Percentiles rank a stretch among this genome's conserved stretches.
phyloP scores from a whole-genome alignment of 2,113 vertebrate genomes.

The Urocitellus parryii region DNA sequence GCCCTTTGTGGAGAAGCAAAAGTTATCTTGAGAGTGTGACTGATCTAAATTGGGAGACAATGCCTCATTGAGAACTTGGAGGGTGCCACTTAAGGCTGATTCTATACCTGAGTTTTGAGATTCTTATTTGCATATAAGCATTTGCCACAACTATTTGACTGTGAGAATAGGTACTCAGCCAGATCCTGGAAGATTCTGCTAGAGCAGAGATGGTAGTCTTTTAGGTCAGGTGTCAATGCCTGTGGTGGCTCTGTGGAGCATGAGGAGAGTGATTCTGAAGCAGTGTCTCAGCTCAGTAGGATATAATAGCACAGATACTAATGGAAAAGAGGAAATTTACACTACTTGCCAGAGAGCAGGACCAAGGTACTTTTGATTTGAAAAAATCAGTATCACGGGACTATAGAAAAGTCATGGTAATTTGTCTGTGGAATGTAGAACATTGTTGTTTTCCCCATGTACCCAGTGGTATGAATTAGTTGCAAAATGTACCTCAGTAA shows the following conservation, averaged over 20 bases:
- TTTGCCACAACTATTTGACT: not conserved
- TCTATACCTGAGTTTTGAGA: not conserved
- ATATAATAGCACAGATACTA: rapidly evolving
- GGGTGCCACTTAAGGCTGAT: not conserved
- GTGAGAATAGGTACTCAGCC: not conserved
- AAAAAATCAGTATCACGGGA: not conserved
- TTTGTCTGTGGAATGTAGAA: not conserved
- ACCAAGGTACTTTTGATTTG: not conserved
- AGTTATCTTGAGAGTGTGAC: not conserved
- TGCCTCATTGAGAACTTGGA: not conserved
- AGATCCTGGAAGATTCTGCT: not conserved
- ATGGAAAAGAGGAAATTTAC: not conserved
- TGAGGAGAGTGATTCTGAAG: not conserved
- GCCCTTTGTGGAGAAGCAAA: not conserved
- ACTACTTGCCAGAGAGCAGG: not conserved
- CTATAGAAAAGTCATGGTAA: not conserved
- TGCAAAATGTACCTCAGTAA: conserved; percentile 24
- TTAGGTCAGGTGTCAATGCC: not conserved
- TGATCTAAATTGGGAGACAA: not conserved
- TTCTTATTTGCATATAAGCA: not conserved
- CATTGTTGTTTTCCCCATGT: not conserved
- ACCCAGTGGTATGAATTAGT: not conserved
- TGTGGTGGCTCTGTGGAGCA: rapidly evolving
- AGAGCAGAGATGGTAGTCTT: not conserved
- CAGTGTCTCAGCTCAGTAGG: rapidly evolving